Evolutionary conservation across 2,113 vertebrate genomes (phyloP).

Genomic region (Lophochroa leadbeateri): DNA sequence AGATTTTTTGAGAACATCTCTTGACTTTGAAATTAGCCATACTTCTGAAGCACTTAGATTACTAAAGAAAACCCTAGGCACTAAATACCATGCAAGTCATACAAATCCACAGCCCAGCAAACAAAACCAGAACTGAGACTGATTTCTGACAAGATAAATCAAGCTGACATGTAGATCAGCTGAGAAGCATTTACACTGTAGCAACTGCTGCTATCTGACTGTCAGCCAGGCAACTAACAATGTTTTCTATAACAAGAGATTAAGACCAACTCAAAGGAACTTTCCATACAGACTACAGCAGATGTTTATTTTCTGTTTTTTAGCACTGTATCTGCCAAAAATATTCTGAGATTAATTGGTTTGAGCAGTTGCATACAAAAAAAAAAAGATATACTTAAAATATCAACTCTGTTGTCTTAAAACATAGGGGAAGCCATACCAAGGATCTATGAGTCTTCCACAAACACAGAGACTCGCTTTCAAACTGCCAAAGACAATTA

Average conservation of each 20-base stretch:
- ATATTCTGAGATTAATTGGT: background rate
- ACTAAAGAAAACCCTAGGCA: background rate
- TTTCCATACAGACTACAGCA: background rate
- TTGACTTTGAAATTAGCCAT: background rate
- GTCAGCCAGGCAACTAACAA: background rate
- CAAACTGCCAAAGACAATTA: background rate
- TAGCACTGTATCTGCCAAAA: background rate
- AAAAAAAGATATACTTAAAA: background rate
- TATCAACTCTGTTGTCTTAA: background rate
- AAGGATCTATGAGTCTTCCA: background rate
- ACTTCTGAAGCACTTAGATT: background rate
- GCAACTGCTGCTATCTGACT: background rate
- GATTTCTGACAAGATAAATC: background rate
- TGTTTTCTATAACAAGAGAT: background rate
- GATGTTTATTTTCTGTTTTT: background rate
- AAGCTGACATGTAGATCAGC: background rate
- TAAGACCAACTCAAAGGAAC: background rate
- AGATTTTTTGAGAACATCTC: background rate
- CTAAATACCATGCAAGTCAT: background rate
- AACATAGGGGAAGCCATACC: background rate
- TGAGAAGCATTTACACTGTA: background rate
- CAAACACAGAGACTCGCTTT: background rate
- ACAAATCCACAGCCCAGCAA: background rate
- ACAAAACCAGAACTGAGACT: background rate
- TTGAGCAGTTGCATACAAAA: background rate